Evolutionary conservation across 2,888 invertebrate species (phyloP), one percentile per base, ranked within the genome.

Genomic region (Callimorpha dominula): DNA sequence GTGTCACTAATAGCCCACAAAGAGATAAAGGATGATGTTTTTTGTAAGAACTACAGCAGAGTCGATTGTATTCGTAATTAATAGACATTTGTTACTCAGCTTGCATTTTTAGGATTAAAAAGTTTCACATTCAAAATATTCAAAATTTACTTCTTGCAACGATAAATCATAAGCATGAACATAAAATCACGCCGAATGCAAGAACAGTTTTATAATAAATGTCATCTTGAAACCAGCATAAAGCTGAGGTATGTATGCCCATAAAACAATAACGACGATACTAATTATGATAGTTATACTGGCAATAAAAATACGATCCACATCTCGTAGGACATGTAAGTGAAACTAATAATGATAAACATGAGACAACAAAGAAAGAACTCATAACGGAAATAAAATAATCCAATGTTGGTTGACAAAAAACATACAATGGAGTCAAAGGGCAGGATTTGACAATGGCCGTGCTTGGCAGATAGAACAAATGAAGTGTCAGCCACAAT

Each of bases 381-480:
- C 87, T 89, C 87, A 90, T 91, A 94, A 93, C 94, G 95, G 95
- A 95, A 94, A 95, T 95, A 93, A 95, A 95, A 95, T 95, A 92
- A 94, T 95, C 94, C 91, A 86, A 83, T 80, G 87, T 87, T 86
- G 85, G 89, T 86, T 90, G 88, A 94, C 92, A 95, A 95, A 95
- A 95, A 95, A 94, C 90, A 92, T 85, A 95, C 95, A 95, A 95
- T 95, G 77, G 93, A 94, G 95, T 94, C 95, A 95, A 94, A 95
- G 95, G 94, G 92, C 93, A 94, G 75, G 75, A 77, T 87, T 92
- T 92, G 93, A 95, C 95, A 95, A 95, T 93, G 88, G 90, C 82
- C 82, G 83, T 87, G 87, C 82, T 82, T 83, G 82, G 83, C 78
- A 89, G 93, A 93, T 93, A 93, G 93, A 93, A 95, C 94, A 95